phyloP scores from a whole-genome alignment of 2,888 invertebrate species.

The Meandrusa payeni region DNA sequence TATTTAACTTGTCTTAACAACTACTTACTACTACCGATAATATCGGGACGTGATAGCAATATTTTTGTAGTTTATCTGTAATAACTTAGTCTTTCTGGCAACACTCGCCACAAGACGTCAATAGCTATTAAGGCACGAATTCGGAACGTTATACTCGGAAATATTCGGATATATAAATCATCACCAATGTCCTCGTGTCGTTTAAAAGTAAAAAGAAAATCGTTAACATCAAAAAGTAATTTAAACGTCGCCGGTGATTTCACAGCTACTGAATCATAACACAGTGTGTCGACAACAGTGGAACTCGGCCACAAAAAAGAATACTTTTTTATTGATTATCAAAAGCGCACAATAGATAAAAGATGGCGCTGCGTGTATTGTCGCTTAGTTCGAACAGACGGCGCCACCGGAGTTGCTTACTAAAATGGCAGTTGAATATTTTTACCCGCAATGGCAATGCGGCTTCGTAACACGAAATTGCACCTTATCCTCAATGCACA shows the following conservation, averaged over 20 bases:
- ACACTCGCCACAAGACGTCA: constrained; percentile 2
- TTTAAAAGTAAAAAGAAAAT: constrained; percentile 22
- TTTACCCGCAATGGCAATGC: constrained; percentile 56
- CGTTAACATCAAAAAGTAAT: constrained; percentile 26
- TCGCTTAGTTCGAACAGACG: constrained; percentile 71
- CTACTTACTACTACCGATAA: too few species aligned
- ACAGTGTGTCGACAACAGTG: constrained; percentile 28
- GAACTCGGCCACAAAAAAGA: constrained; percentile 28
- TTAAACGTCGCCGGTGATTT: constrained; percentile 28
- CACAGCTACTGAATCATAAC: constrained; percentile 30
- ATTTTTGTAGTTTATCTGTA: background rate
- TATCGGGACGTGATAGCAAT: constrained; percentile 4
- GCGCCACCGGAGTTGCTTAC: constrained; percentile 78
- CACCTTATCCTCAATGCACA: constrained; percentile 36
- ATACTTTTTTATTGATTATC: constrained; percentile 68
- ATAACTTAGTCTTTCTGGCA: constrained; percentile 1
- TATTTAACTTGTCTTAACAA: too few species aligned
- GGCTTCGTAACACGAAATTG: constrained; percentile 34
- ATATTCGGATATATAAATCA: constrained; percentile 21
- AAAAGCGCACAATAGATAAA: constrained; percentile 72
- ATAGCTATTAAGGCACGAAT: constrained; percentile 4
- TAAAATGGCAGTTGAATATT: constrained; percentile 80
- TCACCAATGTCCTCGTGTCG: constrained; percentile 2
- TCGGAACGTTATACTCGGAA: constrained; percentile 8
- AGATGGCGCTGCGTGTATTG: constrained; percentile 75